Evolutionary conservation across 2,113 vertebrate genomes (phyloP), one percentile per base, ranked within the genome.

Genomic region (Psammodynastes pulverulentus): DNA sequence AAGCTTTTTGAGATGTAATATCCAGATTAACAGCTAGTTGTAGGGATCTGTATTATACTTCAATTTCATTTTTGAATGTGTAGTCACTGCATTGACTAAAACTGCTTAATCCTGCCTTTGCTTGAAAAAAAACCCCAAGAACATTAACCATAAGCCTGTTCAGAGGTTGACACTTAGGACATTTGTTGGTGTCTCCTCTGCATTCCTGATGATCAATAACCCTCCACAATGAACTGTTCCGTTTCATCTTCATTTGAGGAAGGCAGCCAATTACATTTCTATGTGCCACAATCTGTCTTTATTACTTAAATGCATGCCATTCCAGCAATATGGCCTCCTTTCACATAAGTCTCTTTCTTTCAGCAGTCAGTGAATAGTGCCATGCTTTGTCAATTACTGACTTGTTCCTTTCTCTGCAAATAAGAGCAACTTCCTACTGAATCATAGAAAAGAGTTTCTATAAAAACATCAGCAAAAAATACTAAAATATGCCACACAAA

Each of bases 21-120:
- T 95, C 97, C 96, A 95, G 93, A 95, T 86, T 89, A 95, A 89
- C 95, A 95, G 87, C 4, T 23, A 92, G n/a, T 94, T 93, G 84
- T 87, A 91, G 96, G 91, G 87, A 85, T 29, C 45, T 10, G 34
- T 58, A 92, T 92, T 43, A 34, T 79, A 67, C 58, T 39, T 19
- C 1, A 4, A 1, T 15, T 79, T 34, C 17, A 56, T 4, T 3
- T 79, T 87, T 26, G 19, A 56, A 52, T 91, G 88, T 91, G 85
- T 93, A 87, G 90, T 49, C 53, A 91, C 62, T 92, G 67, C 87
- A 45, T 94, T 94, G 92, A 52, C 92, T 87, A 94, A 84, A 58
- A 13, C 91, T 89, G 3, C 46, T 72, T 24, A 92, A 94, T 79
- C 90, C n/a, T 89, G 10, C 85, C 51, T 92, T 90, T 93, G 93